Conservation (phyloP, 2,888 invertebrate species). For the Idaea biselata region DNA sequence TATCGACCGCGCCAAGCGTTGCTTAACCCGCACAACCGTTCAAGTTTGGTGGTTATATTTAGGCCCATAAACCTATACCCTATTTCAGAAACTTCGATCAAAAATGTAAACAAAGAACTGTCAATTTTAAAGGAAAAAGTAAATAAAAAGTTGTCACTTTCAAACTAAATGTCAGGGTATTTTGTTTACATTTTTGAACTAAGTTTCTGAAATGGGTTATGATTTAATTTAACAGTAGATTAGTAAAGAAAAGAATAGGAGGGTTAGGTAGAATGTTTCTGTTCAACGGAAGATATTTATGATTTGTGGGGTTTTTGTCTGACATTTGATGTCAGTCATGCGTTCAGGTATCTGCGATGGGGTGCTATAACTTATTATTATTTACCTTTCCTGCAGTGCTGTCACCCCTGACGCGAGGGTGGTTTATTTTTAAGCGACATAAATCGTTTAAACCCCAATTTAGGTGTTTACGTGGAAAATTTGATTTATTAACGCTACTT, state of each 20-base stretch:
- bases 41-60: too few relatives aligned
- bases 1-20: too few relatives aligned
- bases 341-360: slow-evolving; percentile 55
- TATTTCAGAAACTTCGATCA: too few relatives aligned
- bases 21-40: too few relatives aligned
- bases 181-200: too few relatives aligned
- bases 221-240: too few relatives aligned
- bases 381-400: slow-evolving; percentile 49
- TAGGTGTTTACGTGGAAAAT: slow-evolving; percentile 3
- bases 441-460: slow-evolving; percentile 15
- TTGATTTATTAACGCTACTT: slow-evolving; percentile 5
- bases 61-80: too few relatives aligned
- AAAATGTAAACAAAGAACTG: too few relatives aligned
- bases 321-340: slow-evolving; percentile 72
- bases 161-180: too few relatives aligned
- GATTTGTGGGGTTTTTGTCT: slow-evolving; percentile 64
- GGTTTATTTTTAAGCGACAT: slow-evolving; percentile 39
- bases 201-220: too few relatives aligned
- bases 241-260: neutral
- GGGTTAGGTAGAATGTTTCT: slow-evolving; percentile 12
- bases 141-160: too few relatives aligned
- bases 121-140: too few relatives aligned
- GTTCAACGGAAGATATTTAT: slow-evolving; percentile 45
- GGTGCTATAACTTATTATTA: slow-evolving; percentile 64
- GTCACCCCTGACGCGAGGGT: slow-evolving; percentile 28